These are phyloP conservation scores for Prosapia bicincta DNA, from an alignment of 2,888 invertebrate species.

Conservation along the genomic window DNA sequence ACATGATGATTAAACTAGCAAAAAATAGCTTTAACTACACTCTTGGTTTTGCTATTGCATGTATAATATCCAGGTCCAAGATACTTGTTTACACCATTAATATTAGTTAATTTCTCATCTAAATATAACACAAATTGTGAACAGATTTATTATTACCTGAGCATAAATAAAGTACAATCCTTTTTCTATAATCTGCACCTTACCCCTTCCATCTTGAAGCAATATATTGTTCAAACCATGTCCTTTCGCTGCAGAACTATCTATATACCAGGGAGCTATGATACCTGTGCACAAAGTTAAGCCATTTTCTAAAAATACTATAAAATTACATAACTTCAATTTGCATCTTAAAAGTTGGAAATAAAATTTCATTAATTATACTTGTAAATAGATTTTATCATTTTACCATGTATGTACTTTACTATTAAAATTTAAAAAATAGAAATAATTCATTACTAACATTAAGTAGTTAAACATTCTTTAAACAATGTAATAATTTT, in stretches of 20 bases:
- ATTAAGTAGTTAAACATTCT: no score
- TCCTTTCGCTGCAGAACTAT: conserved; percentile 29
- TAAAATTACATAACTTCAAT: neutral
- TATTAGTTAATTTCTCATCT: no score
- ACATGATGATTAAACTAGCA: no score
- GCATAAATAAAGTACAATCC: conserved; percentile 38
- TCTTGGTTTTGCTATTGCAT: no score
- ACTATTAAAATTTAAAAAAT: no score
- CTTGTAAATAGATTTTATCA: neutral
- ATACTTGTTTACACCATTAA: no score
- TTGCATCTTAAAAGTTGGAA: neutral
- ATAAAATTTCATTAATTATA: neutral
- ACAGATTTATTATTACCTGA: no score
- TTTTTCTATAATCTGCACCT: conserved; percentile 33
- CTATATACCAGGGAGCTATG: conserved; percentile 36
- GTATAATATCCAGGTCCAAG: no score
- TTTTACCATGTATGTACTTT: neutral
- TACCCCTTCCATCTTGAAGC: conserved; percentile 30
- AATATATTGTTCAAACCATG: conserved; percentile 28
- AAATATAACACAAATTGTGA: no score
- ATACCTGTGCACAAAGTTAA: conserved; percentile 32
- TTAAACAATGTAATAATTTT: no score
- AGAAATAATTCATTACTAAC: no score
- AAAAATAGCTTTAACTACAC: no score
- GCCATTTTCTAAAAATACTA: conserved; percentile 13